Conservation (phyloP, 1,140 invertebrate genomes). For the Formica exsecta region DNA sequence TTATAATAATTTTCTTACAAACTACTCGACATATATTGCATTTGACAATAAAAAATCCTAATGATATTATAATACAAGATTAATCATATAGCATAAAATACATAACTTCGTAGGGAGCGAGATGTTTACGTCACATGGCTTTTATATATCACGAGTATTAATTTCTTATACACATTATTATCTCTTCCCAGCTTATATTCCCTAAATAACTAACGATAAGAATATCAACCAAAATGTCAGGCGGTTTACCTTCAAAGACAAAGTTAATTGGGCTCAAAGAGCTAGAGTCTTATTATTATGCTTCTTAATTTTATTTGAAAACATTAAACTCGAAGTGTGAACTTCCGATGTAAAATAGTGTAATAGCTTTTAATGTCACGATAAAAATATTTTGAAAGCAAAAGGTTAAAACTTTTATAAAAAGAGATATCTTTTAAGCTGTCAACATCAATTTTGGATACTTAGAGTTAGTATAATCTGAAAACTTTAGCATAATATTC, state of each 20-base stretch:
- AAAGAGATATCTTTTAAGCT: background rate
- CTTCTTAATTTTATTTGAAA: background rate
- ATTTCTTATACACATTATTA: slow-evolving; percentile 28
- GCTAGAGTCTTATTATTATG: background rate
- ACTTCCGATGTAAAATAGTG: background rate
- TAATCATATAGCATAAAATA: background rate
- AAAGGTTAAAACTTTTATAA: slow-evolving; percentile 8
- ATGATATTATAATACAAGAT: background rate
- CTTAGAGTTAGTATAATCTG: slow-evolving; percentile 23
- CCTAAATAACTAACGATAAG: slow-evolving; percentile 49
- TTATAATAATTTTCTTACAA: background rate
- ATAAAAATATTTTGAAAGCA: slow-evolving; percentile 1
- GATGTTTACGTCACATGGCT: slow-evolving; percentile 35
- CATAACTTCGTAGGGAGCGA: background rate
- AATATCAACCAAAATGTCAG: background rate
- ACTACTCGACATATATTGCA: background rate
- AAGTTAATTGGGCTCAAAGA: slow-evolving; percentile 8
- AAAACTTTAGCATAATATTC: background rate
- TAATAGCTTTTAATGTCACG: background rate
- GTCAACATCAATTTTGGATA: slow-evolving; percentile 15
- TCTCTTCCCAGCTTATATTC: slow-evolving; percentile 41
- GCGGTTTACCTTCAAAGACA: slow-evolving; percentile 9
- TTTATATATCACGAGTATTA: slow-evolving; percentile 36
- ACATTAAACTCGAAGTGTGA: background rate
- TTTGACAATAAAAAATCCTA: background rate